phyloP scores from a whole-genome alignment of 2,888 invertebrate species.

The Allacma fusca region DNA sequence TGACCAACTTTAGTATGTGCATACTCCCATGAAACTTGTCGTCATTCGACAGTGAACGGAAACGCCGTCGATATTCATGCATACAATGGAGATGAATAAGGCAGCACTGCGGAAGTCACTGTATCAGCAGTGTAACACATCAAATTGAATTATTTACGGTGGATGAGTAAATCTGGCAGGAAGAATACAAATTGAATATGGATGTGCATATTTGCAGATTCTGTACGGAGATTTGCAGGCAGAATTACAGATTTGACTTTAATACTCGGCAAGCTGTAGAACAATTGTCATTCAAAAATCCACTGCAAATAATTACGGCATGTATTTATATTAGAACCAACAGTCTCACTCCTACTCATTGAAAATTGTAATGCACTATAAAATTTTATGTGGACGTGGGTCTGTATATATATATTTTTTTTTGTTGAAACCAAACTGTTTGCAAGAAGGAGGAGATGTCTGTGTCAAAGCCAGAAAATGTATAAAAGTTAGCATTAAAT shows the following conservation, averaged over 20 bases:
- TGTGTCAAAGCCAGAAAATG: constrained; percentile 1
- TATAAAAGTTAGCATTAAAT: not conserved
- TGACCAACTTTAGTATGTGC: not conserved
- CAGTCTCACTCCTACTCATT: not conserved
- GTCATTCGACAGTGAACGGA: not conserved
- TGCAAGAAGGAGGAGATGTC: not conserved
- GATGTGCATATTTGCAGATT: too few relatives aligned
- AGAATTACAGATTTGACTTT: not conserved
- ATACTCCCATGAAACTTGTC: not conserved
- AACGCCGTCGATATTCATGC: too few relatives aligned
- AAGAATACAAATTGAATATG: not conserved
- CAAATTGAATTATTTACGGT: constrained; percentile 8
- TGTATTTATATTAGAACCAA: too few relatives aligned
- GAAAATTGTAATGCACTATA: not conserved
- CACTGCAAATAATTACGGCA: too few relatives aligned
- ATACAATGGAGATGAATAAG: too few relatives aligned
- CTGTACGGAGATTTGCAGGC: not conserved
- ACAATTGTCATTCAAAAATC: too few relatives aligned
- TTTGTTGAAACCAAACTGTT: too few relatives aligned
- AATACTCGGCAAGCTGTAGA: too few relatives aligned
- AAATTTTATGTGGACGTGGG: not conserved
- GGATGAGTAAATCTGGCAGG: not conserved
- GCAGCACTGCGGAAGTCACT: constrained; percentile 2
- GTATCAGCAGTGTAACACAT: not conserved
- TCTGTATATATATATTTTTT: too few relatives aligned